Base-by-base conservation (phyloP, 2,888 invertebrate species). In the Empis stercorea region DNA sequence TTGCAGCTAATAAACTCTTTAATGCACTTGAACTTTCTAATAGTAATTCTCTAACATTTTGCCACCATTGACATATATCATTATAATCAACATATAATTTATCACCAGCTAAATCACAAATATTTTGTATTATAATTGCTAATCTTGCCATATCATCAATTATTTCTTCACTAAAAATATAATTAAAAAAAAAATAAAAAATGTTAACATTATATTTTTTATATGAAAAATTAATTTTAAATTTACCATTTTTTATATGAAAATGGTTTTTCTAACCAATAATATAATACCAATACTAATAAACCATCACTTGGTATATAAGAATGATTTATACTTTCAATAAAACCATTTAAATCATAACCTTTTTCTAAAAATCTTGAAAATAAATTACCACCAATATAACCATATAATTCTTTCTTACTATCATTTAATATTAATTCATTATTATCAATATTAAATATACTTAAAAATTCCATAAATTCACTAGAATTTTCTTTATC, bases 41-140 rank as follows among this genome's bases (percentile, higher is more conserved):
- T 50, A 93, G 71, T 49, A 80, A 71, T 53, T 79, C 79, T 27
- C 91, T 75, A 40, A 91, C 77, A 47, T 75, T 73, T 57, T 80
- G 79, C 93, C 93, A 94, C 85, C 89, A 92, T 0, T 75, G 71
- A 0, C 86, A 88, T 17, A 79, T 73, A 52, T 79, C 76, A 59
- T 82, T 84, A 54, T 83, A 81, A 46, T 78, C 79, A 17, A 77
- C 77, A 23, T 73, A 66, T 6, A 77, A 73, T 37, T 78, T 75
- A 48, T 79, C 76, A 58, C 79, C 75, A 41, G 76, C 74, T 44
- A 79, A 71, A 55, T 75, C 75, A 54, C 84, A 82, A 47, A 88
- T 70, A 17, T 76, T 73, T 50, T 76, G 75, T 45, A 87, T 63
- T 49, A 84, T 71, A 47, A 75, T 72, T 34, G 80, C 78, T 48